phyloP scores from a whole-genome alignment of 2,797 vertebrate genomes.

The Ceryle rudis region DNA sequence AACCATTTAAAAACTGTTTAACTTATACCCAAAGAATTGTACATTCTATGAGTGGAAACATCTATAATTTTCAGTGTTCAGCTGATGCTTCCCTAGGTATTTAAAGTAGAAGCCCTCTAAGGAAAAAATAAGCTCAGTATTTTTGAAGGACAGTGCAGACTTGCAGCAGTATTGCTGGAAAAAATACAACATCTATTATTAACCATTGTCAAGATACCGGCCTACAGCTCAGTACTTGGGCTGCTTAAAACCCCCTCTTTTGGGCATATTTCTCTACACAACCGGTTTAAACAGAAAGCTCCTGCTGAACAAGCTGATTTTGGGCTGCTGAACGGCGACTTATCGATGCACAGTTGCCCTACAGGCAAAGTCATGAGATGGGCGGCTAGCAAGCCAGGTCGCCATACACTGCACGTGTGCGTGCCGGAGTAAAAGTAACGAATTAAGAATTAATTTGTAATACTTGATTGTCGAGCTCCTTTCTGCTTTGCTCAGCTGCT shows the following conservation, averaged over 20 bases:
- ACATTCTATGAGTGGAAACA: not conserved
- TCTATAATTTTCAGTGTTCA: not conserved
- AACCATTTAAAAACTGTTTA: not conserved
- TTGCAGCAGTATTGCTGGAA: conserved; percentile 38
- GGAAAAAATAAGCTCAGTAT: conserved; percentile 25
- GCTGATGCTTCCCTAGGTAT: not conserved
- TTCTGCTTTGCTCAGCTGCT: conserved; percentile 56
- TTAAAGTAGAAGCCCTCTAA: conserved; percentile 4
- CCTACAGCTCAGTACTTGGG: conserved; percentile 50
- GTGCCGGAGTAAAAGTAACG: not conserved
- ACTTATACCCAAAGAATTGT: not conserved
- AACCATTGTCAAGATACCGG: conserved; percentile 53
- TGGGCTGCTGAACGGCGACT: not conserved
- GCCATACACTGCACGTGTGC: not conserved
- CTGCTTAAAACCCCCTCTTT: conserved; percentile 39
- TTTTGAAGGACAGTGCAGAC: conserved; percentile 42
- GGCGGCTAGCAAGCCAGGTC: not conserved
- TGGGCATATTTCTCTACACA: conserved; percentile 3
- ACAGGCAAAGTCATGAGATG: not conserved
- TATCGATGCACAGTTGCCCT: not conserved
- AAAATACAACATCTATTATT: conserved; percentile 52
- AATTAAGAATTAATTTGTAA: not conserved
- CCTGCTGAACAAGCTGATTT: conserved; percentile 32
- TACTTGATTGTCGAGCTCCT: conserved; percentile 40
- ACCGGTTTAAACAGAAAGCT: conserved; percentile 20